Base-by-base conservation (phyloP, 2,113 vertebrate genomes). In the Cyanoliseus patagonus region DNA sequence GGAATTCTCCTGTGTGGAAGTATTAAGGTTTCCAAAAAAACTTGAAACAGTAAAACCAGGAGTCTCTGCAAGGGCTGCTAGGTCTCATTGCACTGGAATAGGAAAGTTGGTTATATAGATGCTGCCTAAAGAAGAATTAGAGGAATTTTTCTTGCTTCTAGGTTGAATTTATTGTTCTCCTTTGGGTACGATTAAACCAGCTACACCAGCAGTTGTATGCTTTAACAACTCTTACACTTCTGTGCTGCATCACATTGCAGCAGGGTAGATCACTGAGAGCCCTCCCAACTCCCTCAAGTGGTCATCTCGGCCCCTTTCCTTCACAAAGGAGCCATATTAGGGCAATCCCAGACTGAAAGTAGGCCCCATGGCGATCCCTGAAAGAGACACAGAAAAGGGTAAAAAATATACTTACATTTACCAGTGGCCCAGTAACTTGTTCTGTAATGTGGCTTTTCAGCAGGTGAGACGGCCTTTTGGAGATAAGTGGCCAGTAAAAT, bases 91-190 rank as follows among this genome's bases (percentile, higher is more conserved):
- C 90, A 35, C 77, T 59, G 41, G 20, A 89, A 82, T 24, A 94
- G 81, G 69, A 94, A 94, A 94, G 91, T 92, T 96, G 94, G 81
- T 94, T 94, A 96, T 80, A 89, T 8, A 86, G 74, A 89, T 46
- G 62, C 35, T 95, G 92, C 92, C 94, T 80, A 33, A 92, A 92
- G 95, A 63, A 95, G 74, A 94, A 94, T 94, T 94, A 87, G 81
- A 82, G 27, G 44, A 18, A 33, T 82, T 97, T 91, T 94, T 72
- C 88, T 93, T 79, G 33, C 70, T 91, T 94, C 88, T 84, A 42
- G 80, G 70, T 87, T 67, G 77, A 95, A 93, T 91, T 87, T 84
- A 69, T 30, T 37, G n/a, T 25, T 89, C 74, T 95, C 95, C 86
- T 89, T 88, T 92, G 88, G 86, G 91, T 92, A 69, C 0, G 46